Percentiles rank a stretch among this genome's conserved stretches.
phyloP scores from a whole-genome alignment of 30 jellyfish, hydroid and myxozoan species.

The Calvadosia cruxmelitensis region DNA sequence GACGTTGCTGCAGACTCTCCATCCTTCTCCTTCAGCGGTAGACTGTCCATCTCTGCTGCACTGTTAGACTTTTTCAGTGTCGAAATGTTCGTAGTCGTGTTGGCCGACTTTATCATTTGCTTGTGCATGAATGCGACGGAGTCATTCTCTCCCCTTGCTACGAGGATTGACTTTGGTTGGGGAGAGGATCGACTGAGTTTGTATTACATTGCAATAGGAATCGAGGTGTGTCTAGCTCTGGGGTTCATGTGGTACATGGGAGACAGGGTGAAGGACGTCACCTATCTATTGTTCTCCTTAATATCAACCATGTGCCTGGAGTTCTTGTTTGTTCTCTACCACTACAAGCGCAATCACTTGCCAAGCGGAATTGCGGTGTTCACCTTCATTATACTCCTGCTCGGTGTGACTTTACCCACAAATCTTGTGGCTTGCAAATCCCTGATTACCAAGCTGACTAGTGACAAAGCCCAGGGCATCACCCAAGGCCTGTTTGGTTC shows the following conservation, averaged over 20 bases:
- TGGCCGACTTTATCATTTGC: not conserved
- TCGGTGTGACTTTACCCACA: not conserved
- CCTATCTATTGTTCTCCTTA: not conserved
- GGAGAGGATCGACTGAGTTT: not conserved
- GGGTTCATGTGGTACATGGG: not conserved
- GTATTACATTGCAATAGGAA: not conserved
- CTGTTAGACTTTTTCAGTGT: not conserved
- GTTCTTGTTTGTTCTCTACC: not conserved
- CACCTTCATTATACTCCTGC: not conserved
- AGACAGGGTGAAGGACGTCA: not conserved
- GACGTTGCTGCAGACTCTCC: not conserved
- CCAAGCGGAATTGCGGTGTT: not conserved
- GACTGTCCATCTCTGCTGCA: not conserved
- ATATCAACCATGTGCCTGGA: not conserved
- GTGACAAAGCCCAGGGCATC: not conserved
- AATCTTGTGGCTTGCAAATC: slow-evolving; percentile 1
- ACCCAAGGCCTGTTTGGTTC: not conserved
- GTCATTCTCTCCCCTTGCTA: not conserved
- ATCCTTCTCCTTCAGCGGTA: not conserved
- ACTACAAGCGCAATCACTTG: not conserved
- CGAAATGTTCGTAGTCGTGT: not conserved
- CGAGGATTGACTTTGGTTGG: not conserved
- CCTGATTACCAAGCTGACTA: not conserved
- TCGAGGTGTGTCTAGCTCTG: not conserved
- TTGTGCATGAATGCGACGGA: not conserved